Evolutionary conservation across 1,140 invertebrate species (phyloP).

Genomic region (Ericerus pela): DNA sequence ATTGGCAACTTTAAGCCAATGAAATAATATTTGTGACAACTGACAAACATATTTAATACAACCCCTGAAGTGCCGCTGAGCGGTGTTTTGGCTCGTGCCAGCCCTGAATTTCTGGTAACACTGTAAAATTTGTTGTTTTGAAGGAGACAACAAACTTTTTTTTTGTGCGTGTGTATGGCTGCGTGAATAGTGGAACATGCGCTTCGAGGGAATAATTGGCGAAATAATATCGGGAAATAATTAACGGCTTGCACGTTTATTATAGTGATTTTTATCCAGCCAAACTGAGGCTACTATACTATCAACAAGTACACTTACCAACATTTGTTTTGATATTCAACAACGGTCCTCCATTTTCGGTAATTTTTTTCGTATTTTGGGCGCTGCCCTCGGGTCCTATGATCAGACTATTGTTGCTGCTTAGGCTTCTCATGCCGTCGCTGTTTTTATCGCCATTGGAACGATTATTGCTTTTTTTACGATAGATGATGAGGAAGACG

Average conservation of each 20-base stretch:
- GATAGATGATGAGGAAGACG: constrained; percentile 86
- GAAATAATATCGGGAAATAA: no score
- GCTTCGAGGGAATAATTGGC: no score
- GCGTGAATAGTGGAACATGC: no score
- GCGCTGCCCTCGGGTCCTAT: background rate
- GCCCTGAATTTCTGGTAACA: no score
- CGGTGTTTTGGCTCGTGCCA: no score
- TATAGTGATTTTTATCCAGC: no score
- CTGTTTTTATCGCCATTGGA: constrained; percentile 4
- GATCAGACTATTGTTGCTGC: background rate
- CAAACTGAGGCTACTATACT: no score
- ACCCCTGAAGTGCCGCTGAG: no score
- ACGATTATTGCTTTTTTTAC: constrained; percentile 60
- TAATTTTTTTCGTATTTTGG: constrained; percentile 12
- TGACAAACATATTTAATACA: no score
- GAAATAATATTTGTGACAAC: no score
- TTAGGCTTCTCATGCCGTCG: background rate
- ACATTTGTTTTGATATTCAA: constrained; percentile 19
- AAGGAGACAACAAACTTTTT: background rate
- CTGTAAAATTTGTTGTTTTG: background rate
- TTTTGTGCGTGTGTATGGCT: background rate
- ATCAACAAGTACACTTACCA: constrained; percentile 12
- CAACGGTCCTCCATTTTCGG: constrained; percentile 21
- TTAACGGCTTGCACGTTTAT: no score
- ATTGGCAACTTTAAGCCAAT: no score